Base-by-base conservation (phyloP, 2,797 vertebrate species). In the Myiotriccus ornatus region DNA sequence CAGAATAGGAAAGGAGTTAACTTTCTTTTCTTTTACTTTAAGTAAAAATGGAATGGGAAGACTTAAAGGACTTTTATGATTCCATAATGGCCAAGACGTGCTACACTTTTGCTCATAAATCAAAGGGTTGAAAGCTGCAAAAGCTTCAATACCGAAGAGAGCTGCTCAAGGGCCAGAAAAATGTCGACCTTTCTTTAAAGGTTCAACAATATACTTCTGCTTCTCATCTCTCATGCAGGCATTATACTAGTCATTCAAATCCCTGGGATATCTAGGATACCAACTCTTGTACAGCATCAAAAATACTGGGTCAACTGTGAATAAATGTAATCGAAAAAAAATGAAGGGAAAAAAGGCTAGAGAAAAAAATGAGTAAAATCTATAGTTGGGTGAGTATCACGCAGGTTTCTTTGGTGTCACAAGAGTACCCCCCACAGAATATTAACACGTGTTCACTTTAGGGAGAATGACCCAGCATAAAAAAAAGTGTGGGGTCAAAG, bases 121-220 rank as follows among this genome's bases (percentile, higher is more conserved):
- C 97, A 98, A 97, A 97, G 94, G 78, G 56, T 49, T 71, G 56
- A 81, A 94, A 89, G 73, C 90, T 94, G 95, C 78, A 97, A 97
- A 97, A 95, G 30, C 89, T 96, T 97, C 95, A 97, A 59, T 95
- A 97, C 94, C 10, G 75, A 97, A 97, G 73, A 95, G 70, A 95
- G 84, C 85, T 96, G 93, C 92, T 96, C 93, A 96, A 93, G 95
- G 95, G 96, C 91, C 93, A 95, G 94, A 67, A 96, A 96, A 97
- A 97, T 95, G 94, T 96, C 95, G 97, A 89, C 67, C 67, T 96
- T 98, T 92, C 96, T 97, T 97, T 96, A 97, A 95, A 97, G 83
- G 94, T 97, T 97, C 96, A 95, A 94, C 90, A 96, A 91, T 96
- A 95, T 90, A 92, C 86, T 93, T 95, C 89, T 95, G 79, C 96